Base-by-base conservation (phyloP, 2,797 vertebrate species). In the Amazonetta brasiliensis region DNA sequence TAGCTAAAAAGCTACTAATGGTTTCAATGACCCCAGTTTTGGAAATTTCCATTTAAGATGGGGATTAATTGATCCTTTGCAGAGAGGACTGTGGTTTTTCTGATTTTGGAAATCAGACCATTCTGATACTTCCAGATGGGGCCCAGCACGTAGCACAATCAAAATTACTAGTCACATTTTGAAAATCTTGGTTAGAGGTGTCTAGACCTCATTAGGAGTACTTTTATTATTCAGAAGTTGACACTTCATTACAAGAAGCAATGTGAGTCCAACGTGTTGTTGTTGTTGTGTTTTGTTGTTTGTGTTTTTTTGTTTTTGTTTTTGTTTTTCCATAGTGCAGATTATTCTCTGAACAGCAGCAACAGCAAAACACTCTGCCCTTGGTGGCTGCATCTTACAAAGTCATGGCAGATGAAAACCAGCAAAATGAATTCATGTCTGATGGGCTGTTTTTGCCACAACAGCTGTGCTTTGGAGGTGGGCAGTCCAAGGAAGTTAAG, bases 341-440 rank as follows among this genome's bases (percentile, higher is more conserved):
- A 60, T 60, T 64, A 25, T 67, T 82, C 89, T 92, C 91, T 64
- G 52, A 95, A 89, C 87, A 92, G 74, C 78, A 89, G 91, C 71
- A 93, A 50, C 79, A 94, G 77, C 59, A 91, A 89, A 96, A 79
- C 67, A 59, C 58, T 94, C 80, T 97, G 96, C 74, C 96, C 96
- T 97, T 97, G 90, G 81, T 97, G 87, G 67, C 63, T 94, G 28
- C 60, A 73, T 96, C 93, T 93, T 94, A 92, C 96, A 97, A 97
- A 97, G 96, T 97, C 97, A 97, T 39, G 95, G 94, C 95, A 97
- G 95, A 96, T 80, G 80, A 94, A 95, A 95, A 78, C 72, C 84
- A 94, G 94, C 95, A 96, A 96, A 97, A 90, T 88, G 87, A 96
- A 96, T 96, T 92, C 76, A 2, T 94, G 92, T 94, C 90, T 96